phyloP scores from a whole-genome alignment of 2,797 vertebrate genomes.

The Etheostoma perlongum region DNA sequence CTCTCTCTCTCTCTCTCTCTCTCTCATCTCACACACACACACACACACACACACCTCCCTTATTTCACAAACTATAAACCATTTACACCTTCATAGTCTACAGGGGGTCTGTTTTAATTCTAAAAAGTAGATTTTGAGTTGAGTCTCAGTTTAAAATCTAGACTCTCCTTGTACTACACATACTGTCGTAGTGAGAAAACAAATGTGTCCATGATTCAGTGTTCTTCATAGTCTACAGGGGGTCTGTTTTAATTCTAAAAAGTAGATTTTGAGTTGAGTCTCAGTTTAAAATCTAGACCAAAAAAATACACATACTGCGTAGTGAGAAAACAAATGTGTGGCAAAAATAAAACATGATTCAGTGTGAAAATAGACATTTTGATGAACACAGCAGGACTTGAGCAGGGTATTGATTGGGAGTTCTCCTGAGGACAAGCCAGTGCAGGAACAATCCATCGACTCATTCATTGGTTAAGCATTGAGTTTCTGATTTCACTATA shows the following conservation, averaged over 20 bases:
- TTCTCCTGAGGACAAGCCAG: conserved; percentile 10
- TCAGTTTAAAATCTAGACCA: not conserved
- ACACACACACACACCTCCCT: not conserved
- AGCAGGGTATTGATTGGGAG: conserved; percentile 20
- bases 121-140: not conserved
- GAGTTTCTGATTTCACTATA: conserved; percentile 29
- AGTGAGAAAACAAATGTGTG: not conserved
- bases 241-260: not conserved
- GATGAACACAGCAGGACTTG: conserved; percentile 12
- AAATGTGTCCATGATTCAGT: not conserved
- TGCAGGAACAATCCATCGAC: not conserved
- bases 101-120: not conserved
- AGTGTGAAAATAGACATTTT: not conserved
- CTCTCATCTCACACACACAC: too few species aligned
- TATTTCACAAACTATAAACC: not conserved
- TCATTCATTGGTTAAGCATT: conserved; percentile 21
- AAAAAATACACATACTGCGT: not conserved
- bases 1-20: too few species aligned
- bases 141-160: not conserved
- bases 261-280: not conserved
- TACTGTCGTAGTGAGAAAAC: not conserved
- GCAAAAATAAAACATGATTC: not conserved
- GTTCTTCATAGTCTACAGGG: too few species aligned
- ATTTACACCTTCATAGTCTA: not conserved
- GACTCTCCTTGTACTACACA: too few species aligned